Evolutionary conservation across 1,140 invertebrate species (phyloP).

Genomic region (Prorops nasuta): DNA sequence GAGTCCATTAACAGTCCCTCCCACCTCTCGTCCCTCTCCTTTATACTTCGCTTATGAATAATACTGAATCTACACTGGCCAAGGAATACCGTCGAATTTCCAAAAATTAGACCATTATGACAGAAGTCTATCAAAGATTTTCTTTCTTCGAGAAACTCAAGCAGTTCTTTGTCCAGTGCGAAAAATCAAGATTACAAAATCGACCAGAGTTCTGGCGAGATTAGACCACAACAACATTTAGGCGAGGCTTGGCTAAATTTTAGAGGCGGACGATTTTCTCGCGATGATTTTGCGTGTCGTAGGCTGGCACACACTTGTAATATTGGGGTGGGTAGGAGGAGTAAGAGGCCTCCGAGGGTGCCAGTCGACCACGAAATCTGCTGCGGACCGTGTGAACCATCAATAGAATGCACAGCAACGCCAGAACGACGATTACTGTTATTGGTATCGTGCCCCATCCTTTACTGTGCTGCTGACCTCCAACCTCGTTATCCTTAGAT

Average conservation of each 20-base stretch:
- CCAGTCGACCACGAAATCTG: constrained; percentile 42
- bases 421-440: constrained; percentile 40
- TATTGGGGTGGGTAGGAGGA: constrained; percentile 45
- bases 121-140: no score
- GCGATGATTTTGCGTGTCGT: constrained; percentile 43
- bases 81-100: no score
- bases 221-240: no score
- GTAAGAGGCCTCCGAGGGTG: constrained; percentile 36
- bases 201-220: no score
- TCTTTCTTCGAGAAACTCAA: no score
- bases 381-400: constrained; percentile 42
- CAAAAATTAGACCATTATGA: no score
- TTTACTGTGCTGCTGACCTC: constrained; percentile 13
- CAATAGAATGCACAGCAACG: constrained; percentile 37
- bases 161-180: no score
- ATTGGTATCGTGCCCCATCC: constrained; percentile 46
- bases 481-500: constrained; percentile 19
- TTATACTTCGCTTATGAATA: constrained; percentile 21
- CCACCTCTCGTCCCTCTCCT: background rate
- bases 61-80: constrained; percentile 35
- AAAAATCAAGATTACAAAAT: no score
- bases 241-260: no score
- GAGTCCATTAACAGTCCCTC: background rate
- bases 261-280: constrained; percentile 47
- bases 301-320: constrained; percentile 50